Evolutionary conservation across 2,888 invertebrate genomes (phyloP), one percentile per base, ranked within the genome.

Genomic region (Metellina segmentata): DNA sequence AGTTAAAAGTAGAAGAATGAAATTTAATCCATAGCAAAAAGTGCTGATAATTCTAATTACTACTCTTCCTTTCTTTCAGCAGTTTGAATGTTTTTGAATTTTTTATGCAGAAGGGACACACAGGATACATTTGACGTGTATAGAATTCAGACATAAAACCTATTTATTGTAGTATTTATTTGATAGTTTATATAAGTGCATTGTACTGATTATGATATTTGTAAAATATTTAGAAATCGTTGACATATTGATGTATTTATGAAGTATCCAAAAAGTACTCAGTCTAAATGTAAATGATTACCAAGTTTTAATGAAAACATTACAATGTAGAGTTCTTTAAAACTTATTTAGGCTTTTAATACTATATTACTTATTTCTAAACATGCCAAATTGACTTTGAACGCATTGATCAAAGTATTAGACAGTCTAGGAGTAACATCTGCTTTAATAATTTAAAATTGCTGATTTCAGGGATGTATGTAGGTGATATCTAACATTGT

Each of bases 81-180:
- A n/a, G 7, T n/a, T 19, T 20, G 20, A 20, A 19, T 9, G 9
- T n/a, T 34, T 19, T 19, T 20, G 9, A 0, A 19, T 72, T 72
- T 20, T 4, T 0, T 19, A 72, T 19, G 11, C 7, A 69, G 69
- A 7, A 16, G 11, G 69, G 13, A 13, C 16, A n/a, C n/a, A 19
- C 8, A 72, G 9, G 9, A 19, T 20, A 7, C 19, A 72, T 72
- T 20, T 72, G 20, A 19, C 20, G 19, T 20, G 72, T 16, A 6
- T 20, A 19, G 20, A 72, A 19, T 72, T 6, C n/a, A 19, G 19
- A 7, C 72, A 72, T 20, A 2, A n/a, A 4, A 34, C 20, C 20
- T 49, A 79, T 79, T 79, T 79, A 77, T 77, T 77, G 79, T 79
- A 79, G 79, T 79, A 79, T 79, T 79, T 79, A 79, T 79, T 79